Evolutionary conservation across 2,113 vertebrate species (phyloP).

Genomic region (Sclerurus mexicanus): DNA sequence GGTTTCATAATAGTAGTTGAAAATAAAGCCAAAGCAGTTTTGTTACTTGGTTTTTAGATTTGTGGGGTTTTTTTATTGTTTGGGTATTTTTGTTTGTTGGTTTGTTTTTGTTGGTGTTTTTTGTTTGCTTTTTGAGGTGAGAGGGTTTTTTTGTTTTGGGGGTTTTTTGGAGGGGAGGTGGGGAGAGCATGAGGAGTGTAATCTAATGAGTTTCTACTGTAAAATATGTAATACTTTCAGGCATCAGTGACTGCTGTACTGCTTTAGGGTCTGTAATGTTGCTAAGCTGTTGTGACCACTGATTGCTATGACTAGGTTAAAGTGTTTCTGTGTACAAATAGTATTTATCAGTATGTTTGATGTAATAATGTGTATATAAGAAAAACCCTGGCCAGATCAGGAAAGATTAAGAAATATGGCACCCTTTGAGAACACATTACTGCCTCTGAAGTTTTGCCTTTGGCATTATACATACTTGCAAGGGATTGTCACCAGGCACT

Average conservation of each 20-base stretch:
- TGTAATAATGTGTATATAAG: not conserved
- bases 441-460: not conserved
- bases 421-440: not conserved
- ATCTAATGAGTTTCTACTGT: not conserved
- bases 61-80: not conserved
- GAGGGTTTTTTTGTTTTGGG: no score
- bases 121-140: fast-evolving
- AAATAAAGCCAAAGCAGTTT: not conserved
- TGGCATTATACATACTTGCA: not conserved
- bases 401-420: not conserved
- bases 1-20: not conserved
- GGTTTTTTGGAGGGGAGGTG: no score
- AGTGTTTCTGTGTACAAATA: not conserved
- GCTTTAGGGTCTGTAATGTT: not conserved
- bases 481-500: not conserved
- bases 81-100: no score
- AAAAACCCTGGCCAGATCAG: not conserved
- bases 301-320: not conserved
- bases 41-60: not conserved
- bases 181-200: not conserved
- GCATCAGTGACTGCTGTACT: not conserved
- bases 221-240: not conserved
- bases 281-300: not conserved
- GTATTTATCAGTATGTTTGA: not conserved
- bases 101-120: no score